Percentiles rank a stretch among this genome's conserved stretches.
Conservation (phyloP, 2,113 vertebrate genomes). For the Labeo rohita region DNA sequence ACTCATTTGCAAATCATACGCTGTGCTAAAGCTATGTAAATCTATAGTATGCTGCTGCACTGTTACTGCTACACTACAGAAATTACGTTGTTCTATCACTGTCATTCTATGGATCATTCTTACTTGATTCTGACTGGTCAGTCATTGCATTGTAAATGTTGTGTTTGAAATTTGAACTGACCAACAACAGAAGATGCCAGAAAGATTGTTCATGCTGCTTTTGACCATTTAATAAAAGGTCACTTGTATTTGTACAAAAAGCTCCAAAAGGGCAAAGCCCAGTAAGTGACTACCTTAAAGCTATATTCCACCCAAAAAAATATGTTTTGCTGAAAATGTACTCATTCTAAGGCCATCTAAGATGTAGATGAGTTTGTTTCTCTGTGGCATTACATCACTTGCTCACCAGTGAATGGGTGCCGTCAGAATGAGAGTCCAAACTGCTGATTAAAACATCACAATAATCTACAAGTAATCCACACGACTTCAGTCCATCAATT, state of each 20-base stretch:
- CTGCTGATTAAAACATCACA: neutral
- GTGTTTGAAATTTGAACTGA: neutral
- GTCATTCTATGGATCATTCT: neutral
- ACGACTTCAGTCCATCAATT: neutral
- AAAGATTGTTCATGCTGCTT: neutral
- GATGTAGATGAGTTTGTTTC: neutral
- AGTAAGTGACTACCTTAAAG: neutral
- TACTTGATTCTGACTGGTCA: neutral
- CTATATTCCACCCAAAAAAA: neutral
- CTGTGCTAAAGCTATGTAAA: neutral
- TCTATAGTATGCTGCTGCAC: neutral
- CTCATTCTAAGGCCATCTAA: neutral
- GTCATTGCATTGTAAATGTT: neutral
- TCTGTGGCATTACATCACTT: neutral
- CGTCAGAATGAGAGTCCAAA: neutral
- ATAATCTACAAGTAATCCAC: neutral
- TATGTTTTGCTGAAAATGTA: neutral
- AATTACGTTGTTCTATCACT: neutral
- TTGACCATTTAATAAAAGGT: neutral
- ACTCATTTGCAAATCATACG: constrained; percentile 13
- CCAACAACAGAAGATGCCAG: neutral
- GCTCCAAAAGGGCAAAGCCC: neutral
- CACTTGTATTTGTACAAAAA: constrained; percentile 5
- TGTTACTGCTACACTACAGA: neutral
- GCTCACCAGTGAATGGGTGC: neutral